phyloP scores from a whole-genome alignment of 2,888 invertebrate genomes.

The Drosophila putrida region DNA sequence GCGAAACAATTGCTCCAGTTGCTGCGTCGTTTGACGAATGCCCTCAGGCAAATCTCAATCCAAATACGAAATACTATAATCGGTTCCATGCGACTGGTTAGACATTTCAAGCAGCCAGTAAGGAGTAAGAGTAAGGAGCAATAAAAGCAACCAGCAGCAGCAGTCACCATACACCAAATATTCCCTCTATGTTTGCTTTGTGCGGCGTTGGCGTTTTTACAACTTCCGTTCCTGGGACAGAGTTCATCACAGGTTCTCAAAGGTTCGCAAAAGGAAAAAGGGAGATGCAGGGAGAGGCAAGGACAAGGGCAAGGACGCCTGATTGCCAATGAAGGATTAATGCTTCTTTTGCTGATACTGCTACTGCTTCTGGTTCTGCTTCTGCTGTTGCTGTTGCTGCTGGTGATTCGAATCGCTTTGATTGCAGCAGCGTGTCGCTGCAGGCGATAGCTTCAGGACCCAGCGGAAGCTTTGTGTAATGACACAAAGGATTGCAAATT shows the following conservation, averaged over 20 bases:
- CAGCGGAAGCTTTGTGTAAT: slow-evolving; percentile 82
- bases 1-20: slow-evolving; percentile 70
- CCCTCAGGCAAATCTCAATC: slow-evolving; percentile 68
- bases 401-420: slow-evolving; percentile 63
- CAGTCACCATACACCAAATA: slow-evolving; percentile 54
- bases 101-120: slow-evolving; percentile 25
- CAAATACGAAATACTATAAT: slow-evolving; percentile 80
- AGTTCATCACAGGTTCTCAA: slow-evolving; percentile 71
- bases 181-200: slow-evolving; percentile 69
- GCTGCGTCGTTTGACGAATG: slow-evolving; percentile 75
- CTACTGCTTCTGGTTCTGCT: slow-evolving; percentile 13
- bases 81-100: slow-evolving; percentile 80
- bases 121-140: slow-evolving; percentile 26
- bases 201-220: slow-evolving; percentile 80
- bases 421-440: slow-evolving; percentile 71
- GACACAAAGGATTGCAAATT: slow-evolving; percentile 84
- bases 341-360: slow-evolving; percentile 36
- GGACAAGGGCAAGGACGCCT: slow-evolving; percentile 48
- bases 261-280: neutral
- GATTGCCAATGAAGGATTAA: slow-evolving; percentile 81
- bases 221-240: slow-evolving; percentile 67
- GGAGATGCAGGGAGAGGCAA: slow-evolving; percentile 12
- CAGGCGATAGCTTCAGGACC: slow-evolving; percentile 58
- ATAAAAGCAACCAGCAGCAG: slow-evolving; percentile 50
- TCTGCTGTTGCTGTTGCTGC: slow-evolving; percentile 32